Base-by-base conservation (phyloP, 2,888 invertebrate genomes). In the Chrysolina americana region DNA sequence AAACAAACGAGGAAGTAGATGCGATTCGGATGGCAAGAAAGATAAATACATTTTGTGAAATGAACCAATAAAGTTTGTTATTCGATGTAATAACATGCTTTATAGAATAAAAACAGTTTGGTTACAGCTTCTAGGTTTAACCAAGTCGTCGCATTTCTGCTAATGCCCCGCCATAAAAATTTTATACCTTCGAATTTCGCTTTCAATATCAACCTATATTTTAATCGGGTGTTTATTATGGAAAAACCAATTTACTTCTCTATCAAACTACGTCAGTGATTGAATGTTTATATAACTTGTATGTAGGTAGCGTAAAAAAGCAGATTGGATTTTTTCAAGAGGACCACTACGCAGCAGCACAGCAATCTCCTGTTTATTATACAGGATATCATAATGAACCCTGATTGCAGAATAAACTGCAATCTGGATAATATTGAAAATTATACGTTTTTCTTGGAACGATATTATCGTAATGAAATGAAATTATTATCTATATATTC, bases 401-500 rank as follows among this genome's bases (percentile, higher is more conserved):
- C n/a, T 59, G 59, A 59, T 59, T 28, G 28, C 59, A 59, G 59
- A 59, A 36, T 36, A 36, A 59, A 59, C 36, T 59, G 23, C 59
- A 59, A 59, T 59, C 59, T 59, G 59, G 59, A 59, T 59, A 5
- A 36, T 59, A 59, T 59, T 59, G n/a, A 59, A 59, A 59, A 11
- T 21, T 21, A 13, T 59, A 59, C 36, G 1, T 17, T 15, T 4
- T 13, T 36, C 59, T 28, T 3, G 28, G 28, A 36, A 59, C 23
- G 9, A n/a, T 28, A 36, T 8, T 0, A n/a, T 21, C 21, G 21
- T 21, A 53, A 53, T 53, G 21, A 53, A 53, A 21, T 21, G 53
- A 23, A 53, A 21, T 21, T 53, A 10, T 53, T 21, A 53, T 53
- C 19, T 53, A 53, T 53, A 11, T 11, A 19, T 53, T 53, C 21